These are phyloP conservation scores for Neodiprion virginianus DNA, from an alignment of 1,140 invertebrate genomes.

Conservation along the genomic window DNA sequence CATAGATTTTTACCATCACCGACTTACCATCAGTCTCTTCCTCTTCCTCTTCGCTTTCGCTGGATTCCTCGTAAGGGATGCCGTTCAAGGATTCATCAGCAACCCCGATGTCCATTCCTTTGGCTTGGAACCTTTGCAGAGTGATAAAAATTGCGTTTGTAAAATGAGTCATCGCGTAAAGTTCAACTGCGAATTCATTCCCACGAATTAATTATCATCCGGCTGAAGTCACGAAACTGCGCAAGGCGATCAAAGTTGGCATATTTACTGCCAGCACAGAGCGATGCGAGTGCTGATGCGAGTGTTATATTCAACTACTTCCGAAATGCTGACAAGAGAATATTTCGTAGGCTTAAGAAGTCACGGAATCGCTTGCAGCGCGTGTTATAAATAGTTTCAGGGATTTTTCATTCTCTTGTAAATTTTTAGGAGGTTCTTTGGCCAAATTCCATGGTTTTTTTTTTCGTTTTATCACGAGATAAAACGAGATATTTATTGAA, in stretches of 20 bases:
- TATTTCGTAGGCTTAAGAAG: too few species aligned
- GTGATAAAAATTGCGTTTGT: constrained; percentile 13
- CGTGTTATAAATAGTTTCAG: too few species aligned
- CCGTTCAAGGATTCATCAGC: constrained; percentile 78
- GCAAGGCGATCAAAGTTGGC: background rate
- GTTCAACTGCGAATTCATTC: too few species aligned
- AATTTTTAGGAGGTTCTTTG: too few species aligned
- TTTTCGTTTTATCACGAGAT: too few species aligned
- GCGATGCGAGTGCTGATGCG: background rate
- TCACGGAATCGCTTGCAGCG: too few species aligned
- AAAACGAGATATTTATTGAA: too few species aligned
- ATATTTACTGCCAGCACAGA: too few species aligned
- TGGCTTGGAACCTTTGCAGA: constrained; percentile 73
- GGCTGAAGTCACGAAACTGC: background rate
- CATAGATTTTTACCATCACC: background rate
- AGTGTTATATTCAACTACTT: background rate
- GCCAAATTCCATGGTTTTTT: too few species aligned
- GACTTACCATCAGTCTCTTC: constrained; percentile 60
- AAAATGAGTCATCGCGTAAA: constrained; percentile 2
- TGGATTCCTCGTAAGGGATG: constrained; percentile 69
- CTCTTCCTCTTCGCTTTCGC: constrained; percentile 71
- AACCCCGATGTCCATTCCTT: constrained; percentile 81
- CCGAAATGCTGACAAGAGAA: background rate
- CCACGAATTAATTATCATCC: too few species aligned
- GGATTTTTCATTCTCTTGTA: too few species aligned